Percentiles rank a stretch among this genome's conserved stretches.
Conservation (phyloP, 2,113 vertebrate species). For the Bubo blakistoni region DNA sequence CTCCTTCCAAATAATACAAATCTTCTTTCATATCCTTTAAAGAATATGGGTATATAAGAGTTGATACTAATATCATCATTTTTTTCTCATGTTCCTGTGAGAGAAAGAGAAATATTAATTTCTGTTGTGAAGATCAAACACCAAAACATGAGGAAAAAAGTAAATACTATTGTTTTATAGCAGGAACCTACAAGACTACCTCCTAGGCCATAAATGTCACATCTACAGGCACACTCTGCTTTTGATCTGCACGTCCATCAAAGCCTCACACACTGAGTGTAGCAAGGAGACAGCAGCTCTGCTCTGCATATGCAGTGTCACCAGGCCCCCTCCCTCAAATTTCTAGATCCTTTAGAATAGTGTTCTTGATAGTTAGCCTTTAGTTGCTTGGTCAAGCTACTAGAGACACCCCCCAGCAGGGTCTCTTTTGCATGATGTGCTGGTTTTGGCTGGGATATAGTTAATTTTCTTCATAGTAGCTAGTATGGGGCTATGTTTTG, state of each 20-base stretch:
- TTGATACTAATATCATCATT: background rate
- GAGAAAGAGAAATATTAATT: background rate
- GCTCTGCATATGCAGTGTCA: background rate
- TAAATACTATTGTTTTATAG: background rate
- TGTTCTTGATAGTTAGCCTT: background rate
- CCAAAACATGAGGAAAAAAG: background rate
- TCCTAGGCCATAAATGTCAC: background rate
- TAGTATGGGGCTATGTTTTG: too few relatives aligned
- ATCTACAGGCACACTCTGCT: background rate
- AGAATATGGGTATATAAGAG: background rate
- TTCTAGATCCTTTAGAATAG: background rate
- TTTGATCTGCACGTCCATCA: background rate
- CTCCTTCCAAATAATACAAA: background rate
- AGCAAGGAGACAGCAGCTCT: background rate
- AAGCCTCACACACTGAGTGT: background rate
- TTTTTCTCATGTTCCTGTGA: background rate
- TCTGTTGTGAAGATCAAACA: background rate
- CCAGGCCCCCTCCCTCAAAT: background rate
- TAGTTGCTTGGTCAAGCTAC: background rate
- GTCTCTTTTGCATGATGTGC: background rate
- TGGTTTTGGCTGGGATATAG: too few relatives aligned
- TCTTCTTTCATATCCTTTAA: background rate
- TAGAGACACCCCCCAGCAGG: background rate
- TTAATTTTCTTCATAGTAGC: too few relatives aligned
- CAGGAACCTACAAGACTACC: background rate